Conservation (phyloP, 2,113 vertebrate species). For the Hippocampus mohnikei region DNA sequence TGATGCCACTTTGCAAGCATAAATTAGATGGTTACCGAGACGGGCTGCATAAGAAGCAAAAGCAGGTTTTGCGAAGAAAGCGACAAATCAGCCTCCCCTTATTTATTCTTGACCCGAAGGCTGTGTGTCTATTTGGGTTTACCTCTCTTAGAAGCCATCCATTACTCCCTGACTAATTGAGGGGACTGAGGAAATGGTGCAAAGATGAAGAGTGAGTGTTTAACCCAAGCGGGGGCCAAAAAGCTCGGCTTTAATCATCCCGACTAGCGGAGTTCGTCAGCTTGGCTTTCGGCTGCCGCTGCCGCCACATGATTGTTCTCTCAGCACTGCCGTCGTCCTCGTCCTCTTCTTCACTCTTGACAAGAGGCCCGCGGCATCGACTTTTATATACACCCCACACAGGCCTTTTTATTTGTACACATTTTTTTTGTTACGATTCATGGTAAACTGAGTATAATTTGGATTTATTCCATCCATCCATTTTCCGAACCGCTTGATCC, state of each 20-base stretch:
- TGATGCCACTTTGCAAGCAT: too few relatives aligned
- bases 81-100: neutral
- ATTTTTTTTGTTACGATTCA: neutral
- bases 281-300: constrained; percentile 48
- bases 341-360: neutral
- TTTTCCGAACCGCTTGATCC: too few relatives aligned
- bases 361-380: neutral
- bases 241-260: constrained; percentile 67
- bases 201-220: constrained; percentile 24
- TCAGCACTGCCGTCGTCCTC: neutral
- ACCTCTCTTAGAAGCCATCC: constrained; percentile 9
- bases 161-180: constrained; percentile 42
- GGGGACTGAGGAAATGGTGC: constrained; percentile 30
- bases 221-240: constrained; percentile 30
- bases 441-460: too few relatives aligned
- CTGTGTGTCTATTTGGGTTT: neutral
- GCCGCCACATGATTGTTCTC: constrained; percentile 54
- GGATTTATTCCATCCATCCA: too few relatives aligned
- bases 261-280: constrained; percentile 65
- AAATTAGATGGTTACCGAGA: too few relatives aligned
- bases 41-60: too few relatives aligned
- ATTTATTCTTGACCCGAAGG: neutral
- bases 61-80: too few relatives aligned
- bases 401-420: neutral
- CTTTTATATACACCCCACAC: neutral